phyloP scores from a whole-genome alignment of 2,797 vertebrate genomes.

The Okamejei kenojei region DNA sequence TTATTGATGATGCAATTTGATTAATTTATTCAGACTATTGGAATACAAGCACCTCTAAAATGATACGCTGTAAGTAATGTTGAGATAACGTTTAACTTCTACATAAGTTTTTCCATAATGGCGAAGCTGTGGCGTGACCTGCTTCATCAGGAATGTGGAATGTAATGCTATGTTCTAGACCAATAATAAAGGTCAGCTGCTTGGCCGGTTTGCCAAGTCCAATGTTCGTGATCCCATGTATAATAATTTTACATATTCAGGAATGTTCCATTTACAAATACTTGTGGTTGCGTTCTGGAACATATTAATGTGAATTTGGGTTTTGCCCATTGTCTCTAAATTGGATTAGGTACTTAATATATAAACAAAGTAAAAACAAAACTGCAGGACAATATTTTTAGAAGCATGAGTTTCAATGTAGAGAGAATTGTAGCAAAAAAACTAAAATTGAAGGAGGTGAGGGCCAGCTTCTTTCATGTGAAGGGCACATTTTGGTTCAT shows the following conservation, averaged over 20 bases:
- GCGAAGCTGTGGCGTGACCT: neutral
- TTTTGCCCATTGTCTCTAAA: neutral
- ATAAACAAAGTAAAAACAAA: neutral
- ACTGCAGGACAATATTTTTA: neutral
- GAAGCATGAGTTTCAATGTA: neutral
- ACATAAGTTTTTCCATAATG: neutral
- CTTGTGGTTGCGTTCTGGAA: conserved; percentile 9
- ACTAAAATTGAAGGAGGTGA: neutral
- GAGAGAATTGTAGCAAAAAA: neutral
- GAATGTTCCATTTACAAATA: conserved; percentile 21
- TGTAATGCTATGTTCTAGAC: neutral
- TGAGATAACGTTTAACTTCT: neutral
- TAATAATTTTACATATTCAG: conserved; percentile 7
- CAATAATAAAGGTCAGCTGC: conserved; percentile 5
- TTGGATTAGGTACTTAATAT: neutral
- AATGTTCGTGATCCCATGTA: neutral
- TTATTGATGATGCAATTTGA: neutral
- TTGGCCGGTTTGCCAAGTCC: neutral
- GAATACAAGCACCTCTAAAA: neutral
- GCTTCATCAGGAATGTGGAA: neutral
- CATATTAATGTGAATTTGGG: neutral
- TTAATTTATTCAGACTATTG: neutral
- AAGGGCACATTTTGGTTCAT: neutral
- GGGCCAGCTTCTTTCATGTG: neutral
- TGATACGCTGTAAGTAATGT: neutral